Conservation (phyloP, 2,113 vertebrate species). For the Fukomys damarensis region DNA sequence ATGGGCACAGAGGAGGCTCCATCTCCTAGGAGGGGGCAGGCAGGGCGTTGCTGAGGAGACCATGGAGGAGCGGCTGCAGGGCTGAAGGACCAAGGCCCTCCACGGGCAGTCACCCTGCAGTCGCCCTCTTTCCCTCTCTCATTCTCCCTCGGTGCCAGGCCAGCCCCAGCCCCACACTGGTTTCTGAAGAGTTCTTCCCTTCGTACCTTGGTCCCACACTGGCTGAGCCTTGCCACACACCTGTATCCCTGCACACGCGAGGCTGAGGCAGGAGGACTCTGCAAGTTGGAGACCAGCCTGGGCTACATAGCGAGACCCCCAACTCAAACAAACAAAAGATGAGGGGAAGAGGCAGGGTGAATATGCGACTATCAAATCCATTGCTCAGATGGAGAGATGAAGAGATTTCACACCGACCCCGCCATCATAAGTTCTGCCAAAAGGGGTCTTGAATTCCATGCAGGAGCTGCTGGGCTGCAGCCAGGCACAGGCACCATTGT, state of each 20-base stretch:
- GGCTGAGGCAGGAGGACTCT: not conserved
- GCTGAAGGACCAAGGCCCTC: not conserved
- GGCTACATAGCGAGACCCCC: not conserved
- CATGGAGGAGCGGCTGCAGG: not conserved
- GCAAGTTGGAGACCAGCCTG: not conserved
- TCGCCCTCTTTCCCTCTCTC: rapidly evolving
- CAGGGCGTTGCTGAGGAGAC: not conserved
- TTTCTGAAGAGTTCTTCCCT: not conserved
- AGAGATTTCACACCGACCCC: not conserved
- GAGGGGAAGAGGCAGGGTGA: not conserved
- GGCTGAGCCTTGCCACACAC: too few relatives aligned
- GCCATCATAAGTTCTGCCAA: not conserved
- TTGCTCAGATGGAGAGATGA: not conserved
- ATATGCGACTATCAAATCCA: not conserved
- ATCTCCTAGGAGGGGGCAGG: not conserved
- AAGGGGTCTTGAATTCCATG: not conserved
- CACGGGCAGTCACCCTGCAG: not conserved
- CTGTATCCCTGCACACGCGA: not conserved
- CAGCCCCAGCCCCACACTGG: not conserved
- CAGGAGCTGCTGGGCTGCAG: not conserved
- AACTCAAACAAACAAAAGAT: not conserved
- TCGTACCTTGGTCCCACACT: not conserved
- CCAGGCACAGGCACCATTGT: rapidly evolving
- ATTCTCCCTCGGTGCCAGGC: not conserved
- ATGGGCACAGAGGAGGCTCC: not conserved